These are phyloP conservation scores for Cyclopterus lumpus DNA, from an alignment of 2,797 vertebrate species.

Conservation along the genomic window DNA sequence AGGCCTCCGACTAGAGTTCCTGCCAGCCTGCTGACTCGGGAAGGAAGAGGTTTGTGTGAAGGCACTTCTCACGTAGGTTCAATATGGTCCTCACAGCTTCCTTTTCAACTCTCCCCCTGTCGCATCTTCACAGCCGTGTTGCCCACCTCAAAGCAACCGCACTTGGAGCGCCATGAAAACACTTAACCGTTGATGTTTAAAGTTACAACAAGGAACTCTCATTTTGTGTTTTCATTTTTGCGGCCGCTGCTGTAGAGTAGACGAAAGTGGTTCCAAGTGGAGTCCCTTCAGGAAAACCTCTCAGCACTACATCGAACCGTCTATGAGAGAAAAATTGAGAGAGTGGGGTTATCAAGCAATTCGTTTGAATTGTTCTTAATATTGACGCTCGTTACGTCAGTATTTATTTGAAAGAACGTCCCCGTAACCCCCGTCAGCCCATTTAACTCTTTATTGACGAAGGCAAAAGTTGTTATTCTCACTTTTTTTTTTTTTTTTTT, in stretches of 20 bases:
- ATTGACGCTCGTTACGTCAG: not conserved
- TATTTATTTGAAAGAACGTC: too few species aligned
- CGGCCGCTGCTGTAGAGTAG: not conserved
- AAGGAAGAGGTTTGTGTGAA: slow-evolving; percentile 8
- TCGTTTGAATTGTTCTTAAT: not conserved
- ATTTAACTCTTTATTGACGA: too few species aligned
- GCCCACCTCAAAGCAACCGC: not conserved
- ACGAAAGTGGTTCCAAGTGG: not conserved
- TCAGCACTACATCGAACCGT: not conserved
- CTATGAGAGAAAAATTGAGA: not conserved
- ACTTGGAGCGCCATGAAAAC: not conserved
- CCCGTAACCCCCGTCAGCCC: too few species aligned
- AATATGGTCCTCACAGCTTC: not conserved
- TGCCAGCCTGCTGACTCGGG: slow-evolving; percentile 36
- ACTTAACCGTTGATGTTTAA: slow-evolving; percentile 14
- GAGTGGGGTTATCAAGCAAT: not conserved
- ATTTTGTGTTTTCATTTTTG: not conserved
- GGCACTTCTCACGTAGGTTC: not conserved
- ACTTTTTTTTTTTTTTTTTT: not conserved
- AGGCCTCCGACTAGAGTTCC: slow-evolving; percentile 22
- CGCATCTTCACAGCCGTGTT: not conserved
- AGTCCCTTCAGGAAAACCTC: not conserved
- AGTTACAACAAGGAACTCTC: not conserved
- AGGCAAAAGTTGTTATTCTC: too few species aligned
- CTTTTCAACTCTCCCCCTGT: not conserved